Percentiles rank a stretch among this genome's conserved stretches.
Evolutionary conservation across 1,140 invertebrate species (phyloP).

Genomic region (Neodiprion fabricii): DNA sequence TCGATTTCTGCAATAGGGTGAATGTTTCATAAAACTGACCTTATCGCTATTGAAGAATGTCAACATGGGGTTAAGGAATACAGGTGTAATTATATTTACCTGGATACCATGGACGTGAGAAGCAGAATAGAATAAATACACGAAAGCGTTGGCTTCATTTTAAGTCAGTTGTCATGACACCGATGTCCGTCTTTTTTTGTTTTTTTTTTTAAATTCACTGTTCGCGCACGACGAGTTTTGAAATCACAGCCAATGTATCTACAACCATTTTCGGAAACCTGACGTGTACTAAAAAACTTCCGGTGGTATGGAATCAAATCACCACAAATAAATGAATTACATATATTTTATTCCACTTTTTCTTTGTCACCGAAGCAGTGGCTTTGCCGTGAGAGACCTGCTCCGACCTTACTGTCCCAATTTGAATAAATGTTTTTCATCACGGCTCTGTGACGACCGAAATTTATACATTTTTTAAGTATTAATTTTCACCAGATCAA

Average conservation of each 20-base stretch:
- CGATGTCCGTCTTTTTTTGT: background rate
- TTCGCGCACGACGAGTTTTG: background rate
- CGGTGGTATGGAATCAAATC: background rate
- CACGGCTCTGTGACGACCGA: no score
- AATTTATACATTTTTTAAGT: no score
- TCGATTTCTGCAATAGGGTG: no score
- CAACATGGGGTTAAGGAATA: background rate
- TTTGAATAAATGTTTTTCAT: no score
- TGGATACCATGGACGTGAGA: conserved; percentile 64
- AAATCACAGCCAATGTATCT: background rate
- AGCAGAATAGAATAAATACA: conserved; percentile 66
- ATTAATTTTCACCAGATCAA: no score
- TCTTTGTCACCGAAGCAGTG: no score
- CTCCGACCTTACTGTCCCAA: no score
- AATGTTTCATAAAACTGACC: no score
- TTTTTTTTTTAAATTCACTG: background rate
- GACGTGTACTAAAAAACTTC: conserved; percentile 1
- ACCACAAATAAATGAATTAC: background rate
- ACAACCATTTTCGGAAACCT: conserved; percentile 2
- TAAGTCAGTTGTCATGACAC: background rate
- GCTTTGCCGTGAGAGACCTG: no score
- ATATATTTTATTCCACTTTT: no score
- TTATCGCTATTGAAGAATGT: background rate
- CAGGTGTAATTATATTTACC: conserved; percentile 45
- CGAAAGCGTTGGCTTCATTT: conserved; percentile 65